Base-by-base conservation (phyloP, 2,888 invertebrate genomes). In the Agrotis ipsilon region DNA sequence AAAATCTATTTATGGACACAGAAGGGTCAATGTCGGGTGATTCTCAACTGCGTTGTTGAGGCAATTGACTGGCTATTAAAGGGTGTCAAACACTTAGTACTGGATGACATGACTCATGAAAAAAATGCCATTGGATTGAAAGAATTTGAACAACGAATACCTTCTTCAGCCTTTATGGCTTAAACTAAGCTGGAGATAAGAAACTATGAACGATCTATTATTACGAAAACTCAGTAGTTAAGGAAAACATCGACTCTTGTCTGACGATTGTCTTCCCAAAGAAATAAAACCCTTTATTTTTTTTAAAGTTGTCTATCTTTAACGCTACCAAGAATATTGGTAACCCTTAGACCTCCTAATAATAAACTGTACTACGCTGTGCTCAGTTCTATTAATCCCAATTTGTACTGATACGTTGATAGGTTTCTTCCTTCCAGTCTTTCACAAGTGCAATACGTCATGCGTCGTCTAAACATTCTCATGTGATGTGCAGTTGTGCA, bases 1-100 rank as follows among this genome's bases (percentile, higher is more conserved):
- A 57, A 65, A 55, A 60, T 87, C 87, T 92, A 91, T 92, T 89
- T 90, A 65, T 83, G 81, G 82, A 81, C 66, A 19, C 62, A 70
- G 64, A 72, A 82, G 80, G 84, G 87, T 86, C 90, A 90, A 87
- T 88, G 89, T 86, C 84, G 82, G 66, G 64, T 63, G 67, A 80
- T 82, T 72, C 67, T 73, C 58, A 73, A 68, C 76, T 67, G 71
- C 63, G 75, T 82, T 76, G 82, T 87, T 85, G 76, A 68, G 71
- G 24, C 87, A 88, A 89, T 85, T 85, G 80, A 27, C 59, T 21
- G 45, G n/a, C 19, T 48, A 45, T 68, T 70, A 64, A 81, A 65
- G 84, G 80, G n/a, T 78, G 69, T 49, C 78, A 68, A n/a, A 32
- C n/a, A 14, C n/a, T 45, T 19, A 67, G 6, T 2, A 19, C 0